phyloP scores from a whole-genome alignment of 2,113 vertebrate species.

The Chascanopsetta lugubris region DNA sequence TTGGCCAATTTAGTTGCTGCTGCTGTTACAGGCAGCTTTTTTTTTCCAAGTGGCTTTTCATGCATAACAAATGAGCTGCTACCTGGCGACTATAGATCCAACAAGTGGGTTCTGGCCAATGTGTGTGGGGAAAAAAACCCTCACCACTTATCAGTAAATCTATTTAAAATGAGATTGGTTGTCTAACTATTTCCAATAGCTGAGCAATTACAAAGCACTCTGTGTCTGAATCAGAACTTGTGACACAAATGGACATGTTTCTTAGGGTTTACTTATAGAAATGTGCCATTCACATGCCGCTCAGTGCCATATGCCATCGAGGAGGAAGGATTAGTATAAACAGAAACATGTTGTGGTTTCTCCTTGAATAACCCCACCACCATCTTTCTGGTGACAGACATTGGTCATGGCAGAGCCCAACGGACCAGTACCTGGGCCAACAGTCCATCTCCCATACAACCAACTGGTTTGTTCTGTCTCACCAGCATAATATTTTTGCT shows the following conservation, averaged over 20 bases:
- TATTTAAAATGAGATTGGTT: slow-evolving; percentile 26
- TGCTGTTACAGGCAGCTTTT: slow-evolving; percentile 48
- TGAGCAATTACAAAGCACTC: background rate
- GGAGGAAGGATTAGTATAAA: no score
- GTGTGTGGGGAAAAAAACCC: slow-evolving; percentile 4
- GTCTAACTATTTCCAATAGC: slow-evolving; percentile 18
- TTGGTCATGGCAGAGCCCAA: no score
- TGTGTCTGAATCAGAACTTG: background rate
- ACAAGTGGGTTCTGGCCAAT: slow-evolving; percentile 45
- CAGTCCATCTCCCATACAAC: no score
- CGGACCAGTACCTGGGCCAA: no score
- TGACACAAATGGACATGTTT: background rate
- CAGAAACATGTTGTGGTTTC: no score
- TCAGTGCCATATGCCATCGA: no score
- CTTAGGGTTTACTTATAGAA: no score
- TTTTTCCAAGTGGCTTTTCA: slow-evolving; percentile 62
- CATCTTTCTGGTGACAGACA: no score
- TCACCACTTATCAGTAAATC: slow-evolving; percentile 32
- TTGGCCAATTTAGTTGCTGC: slow-evolving; percentile 70
- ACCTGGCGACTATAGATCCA: slow-evolving; percentile 60
- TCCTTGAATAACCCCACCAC: no score
- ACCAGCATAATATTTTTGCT: no score
- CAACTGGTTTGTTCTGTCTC: no score
- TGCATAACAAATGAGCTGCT: slow-evolving; percentile 68
- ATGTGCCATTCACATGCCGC: no score